phyloP scores from a whole-genome alignment of 1,140 invertebrate genomes.

The Trissolcus basalis region DNA sequence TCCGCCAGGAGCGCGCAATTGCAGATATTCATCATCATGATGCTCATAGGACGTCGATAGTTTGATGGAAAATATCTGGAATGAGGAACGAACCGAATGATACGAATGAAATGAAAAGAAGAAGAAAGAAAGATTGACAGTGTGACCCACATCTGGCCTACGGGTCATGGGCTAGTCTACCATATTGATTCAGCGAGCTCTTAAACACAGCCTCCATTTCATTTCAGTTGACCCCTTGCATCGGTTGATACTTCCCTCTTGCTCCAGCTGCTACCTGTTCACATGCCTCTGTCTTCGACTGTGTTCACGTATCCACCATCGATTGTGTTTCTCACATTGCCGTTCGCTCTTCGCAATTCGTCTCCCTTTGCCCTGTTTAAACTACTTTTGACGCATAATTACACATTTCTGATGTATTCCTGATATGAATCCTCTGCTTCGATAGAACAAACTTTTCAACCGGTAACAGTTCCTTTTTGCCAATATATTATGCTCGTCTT shows the following conservation, averaged over 20 bases:
- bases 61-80: constrained; percentile 54
- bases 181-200: constrained; percentile 72
- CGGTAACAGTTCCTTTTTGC: constrained; percentile 10
- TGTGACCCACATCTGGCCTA: constrained; percentile 70
- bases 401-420: constrained; percentile 22
- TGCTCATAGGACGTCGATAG: constrained; percentile 54
- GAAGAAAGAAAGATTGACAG: constrained; percentile 61
- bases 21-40: constrained; percentile 54
- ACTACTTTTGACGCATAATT: constrained; percentile 17
- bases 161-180: constrained; percentile 65
- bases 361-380: constrained; percentile 4
- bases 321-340: constrained; percentile 35
- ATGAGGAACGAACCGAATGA: constrained; percentile 50
- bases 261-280: constrained; percentile 26
- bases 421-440: constrained; percentile 7
- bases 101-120: constrained; percentile 50
- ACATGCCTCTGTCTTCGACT: constrained; percentile 20
- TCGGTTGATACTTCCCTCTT: constrained; percentile 37
- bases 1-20: constrained; percentile 40
- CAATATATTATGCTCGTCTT: no score
- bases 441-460: constrained; percentile 9
- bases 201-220: constrained; percentile 73
- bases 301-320: constrained; percentile 23
- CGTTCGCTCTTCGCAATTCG: constrained; percentile 11
- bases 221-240: constrained; percentile 67